Percentiles rank a stretch among this genome's conserved stretches.
phyloP scores from a whole-genome alignment of 2,797 vertebrate genomes.

The Poecilia picta region DNA sequence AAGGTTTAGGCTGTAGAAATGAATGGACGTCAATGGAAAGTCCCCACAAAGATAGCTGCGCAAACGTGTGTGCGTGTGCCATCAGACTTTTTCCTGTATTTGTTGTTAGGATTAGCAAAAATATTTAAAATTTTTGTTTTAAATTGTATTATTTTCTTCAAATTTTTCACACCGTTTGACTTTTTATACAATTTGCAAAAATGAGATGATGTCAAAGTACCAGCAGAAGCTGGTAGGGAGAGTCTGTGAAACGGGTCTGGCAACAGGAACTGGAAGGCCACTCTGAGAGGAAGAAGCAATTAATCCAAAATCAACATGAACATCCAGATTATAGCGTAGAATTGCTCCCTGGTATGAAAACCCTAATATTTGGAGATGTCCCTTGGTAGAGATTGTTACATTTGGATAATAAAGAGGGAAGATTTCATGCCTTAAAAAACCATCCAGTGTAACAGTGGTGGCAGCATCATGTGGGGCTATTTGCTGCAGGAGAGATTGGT shows the following conservation, averaged over 20 bases:
- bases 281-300: neutral
- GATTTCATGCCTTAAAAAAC: neutral
- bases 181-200: neutral
- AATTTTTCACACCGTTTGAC: neutral
- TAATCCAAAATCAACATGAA: neutral
- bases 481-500: neutral
- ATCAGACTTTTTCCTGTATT: neutral
- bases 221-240: neutral
- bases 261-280: neutral
- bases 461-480: neutral
- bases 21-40: no score
- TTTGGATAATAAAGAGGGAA: neutral
- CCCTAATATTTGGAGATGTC: neutral
- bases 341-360: neutral
- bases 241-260: neutral
- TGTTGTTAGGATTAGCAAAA: neutral
- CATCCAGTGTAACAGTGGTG: neutral
- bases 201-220: neutral
- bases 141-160: neutral
- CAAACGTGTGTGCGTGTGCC: neutral
- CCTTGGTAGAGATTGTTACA: neutral
- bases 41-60: no score
- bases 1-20: no score
- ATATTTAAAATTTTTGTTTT: neutral
- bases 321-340: neutral